These are phyloP conservation scores for Lemur catta DNA, from an alignment of 2,797 vertebrate genomes.

Conservation along the genomic window DNA sequence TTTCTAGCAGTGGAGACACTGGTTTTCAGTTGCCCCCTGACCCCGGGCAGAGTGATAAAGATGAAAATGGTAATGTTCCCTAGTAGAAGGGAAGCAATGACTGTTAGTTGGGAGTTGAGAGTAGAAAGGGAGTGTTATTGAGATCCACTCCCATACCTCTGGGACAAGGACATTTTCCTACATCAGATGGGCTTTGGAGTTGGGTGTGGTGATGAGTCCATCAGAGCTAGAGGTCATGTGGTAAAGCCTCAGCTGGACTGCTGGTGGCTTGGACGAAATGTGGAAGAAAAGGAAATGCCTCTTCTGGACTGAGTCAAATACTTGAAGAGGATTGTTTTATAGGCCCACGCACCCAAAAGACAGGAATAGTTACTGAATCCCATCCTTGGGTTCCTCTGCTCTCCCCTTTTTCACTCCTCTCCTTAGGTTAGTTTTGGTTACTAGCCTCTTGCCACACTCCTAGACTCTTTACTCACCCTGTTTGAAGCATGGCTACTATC, in stretches of 20 bases:
- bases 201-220: background rate
- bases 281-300: background rate
- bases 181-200: background rate
- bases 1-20: background rate
- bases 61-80: background rate
- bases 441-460: background rate
- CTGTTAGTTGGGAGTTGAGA: background rate
- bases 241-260: background rate
- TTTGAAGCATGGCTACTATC: background rate
- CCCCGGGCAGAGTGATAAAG: background rate
- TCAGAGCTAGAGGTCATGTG: background rate
- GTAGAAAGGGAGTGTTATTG: background rate
- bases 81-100: background rate
- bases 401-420: background rate
- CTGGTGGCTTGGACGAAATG: background rate
- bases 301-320: background rate
- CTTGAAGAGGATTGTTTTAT: background rate
- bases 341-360: background rate
- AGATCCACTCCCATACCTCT: background rate
- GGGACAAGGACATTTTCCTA: background rate
- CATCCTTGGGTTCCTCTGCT: background rate
- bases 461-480: background rate
- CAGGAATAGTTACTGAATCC: background rate
- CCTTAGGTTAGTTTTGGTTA: background rate
- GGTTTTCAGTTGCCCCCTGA: background rate